Percentiles rank a stretch among this genome's conserved stretches.
These are phyloP conservation scores for Pherbina coryleti DNA, from an alignment of 2,888 invertebrate species.

Conservation along the genomic window DNA sequence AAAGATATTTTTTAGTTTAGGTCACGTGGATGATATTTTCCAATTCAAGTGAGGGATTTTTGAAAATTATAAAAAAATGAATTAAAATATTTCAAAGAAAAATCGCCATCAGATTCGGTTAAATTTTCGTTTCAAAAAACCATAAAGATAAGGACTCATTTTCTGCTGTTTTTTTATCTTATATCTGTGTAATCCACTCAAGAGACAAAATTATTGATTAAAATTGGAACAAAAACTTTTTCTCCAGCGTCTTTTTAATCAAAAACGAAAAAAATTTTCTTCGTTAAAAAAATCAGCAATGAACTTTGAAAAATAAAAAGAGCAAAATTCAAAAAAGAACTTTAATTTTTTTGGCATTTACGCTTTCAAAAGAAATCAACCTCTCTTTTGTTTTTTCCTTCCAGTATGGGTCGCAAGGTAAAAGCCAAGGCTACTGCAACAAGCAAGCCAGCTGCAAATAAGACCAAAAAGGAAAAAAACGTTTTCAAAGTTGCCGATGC, in stretches of 20 bases:
- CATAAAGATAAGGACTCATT: no score
- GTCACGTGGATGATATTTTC: no score
- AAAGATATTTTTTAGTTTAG: no score
- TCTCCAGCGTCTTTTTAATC: neutral
- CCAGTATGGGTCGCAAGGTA: constrained; percentile 62
- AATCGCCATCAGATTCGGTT: no score
- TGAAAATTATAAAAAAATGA: no score
- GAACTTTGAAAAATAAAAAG: neutral
- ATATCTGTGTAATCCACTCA: no score
- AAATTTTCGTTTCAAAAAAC: no score
- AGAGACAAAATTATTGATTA: no score
- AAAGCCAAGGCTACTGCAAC: constrained; percentile 48
- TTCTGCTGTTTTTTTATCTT: no score
- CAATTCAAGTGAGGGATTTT: no score
- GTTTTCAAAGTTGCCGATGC: constrained; percentile 65
- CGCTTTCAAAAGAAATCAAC: neutral
- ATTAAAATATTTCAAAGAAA: no score
- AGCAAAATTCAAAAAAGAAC: constrained; percentile 3
- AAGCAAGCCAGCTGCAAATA: constrained; percentile 53
- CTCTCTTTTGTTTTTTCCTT: constrained; percentile 19
- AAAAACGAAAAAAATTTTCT: neutral
- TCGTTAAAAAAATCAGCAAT: neutral
- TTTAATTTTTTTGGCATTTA: neutral
- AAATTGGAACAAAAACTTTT: no score
- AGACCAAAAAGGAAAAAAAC: constrained; percentile 65